Base-by-base conservation (phyloP, 1,140 invertebrate genomes). In the Camponotus floridanus region DNA sequence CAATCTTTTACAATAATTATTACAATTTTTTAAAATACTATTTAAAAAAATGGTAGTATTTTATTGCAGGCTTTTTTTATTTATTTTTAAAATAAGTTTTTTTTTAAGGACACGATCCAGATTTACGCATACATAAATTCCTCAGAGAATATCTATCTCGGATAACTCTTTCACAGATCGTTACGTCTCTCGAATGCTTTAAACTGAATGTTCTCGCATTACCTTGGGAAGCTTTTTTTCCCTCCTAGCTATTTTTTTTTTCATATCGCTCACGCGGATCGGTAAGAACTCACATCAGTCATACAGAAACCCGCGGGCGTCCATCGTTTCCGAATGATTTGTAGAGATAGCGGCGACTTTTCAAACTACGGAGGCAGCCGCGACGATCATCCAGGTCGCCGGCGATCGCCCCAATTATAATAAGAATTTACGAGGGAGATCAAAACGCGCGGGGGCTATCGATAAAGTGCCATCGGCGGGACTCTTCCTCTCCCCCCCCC, bases 321-420 rank as follows among this genome's bases (percentile, higher is more conserved):
- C 59, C 78, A 55, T 26, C 87, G 81, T 74, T 21, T 51, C 21
- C 18, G 1, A 45, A 21, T 57, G 86, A 90, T 90, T 90, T 87
- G 87, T 87, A 65, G 86, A 81, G 86, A 90, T 74, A 80, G 62
- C 42, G 76, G 61, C 31, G 57, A 90, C 80, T 87, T 87, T 81
- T 87, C 88, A 57, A 89, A 73, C 88, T 74, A 45, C 15, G 21
- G 15, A 57, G 71, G 45, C 26, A 21, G 9, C 73, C 15, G 21
- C 67, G 18, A 81, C 18, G 55, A 39, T 9, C 42, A 7, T 26
- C 36, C 36, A 26, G 26, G 36, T 39, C 6, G 36, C 33, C 71
- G 68, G 33, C 76, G 55, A 89, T 87, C 76, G 51, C 61, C 51
- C 87, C 89, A 88, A 92, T 92, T 92, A 92, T 90, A 91, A 91